Base-by-base conservation (phyloP, 2,113 vertebrate genomes). In the Mixornis gularis region DNA sequence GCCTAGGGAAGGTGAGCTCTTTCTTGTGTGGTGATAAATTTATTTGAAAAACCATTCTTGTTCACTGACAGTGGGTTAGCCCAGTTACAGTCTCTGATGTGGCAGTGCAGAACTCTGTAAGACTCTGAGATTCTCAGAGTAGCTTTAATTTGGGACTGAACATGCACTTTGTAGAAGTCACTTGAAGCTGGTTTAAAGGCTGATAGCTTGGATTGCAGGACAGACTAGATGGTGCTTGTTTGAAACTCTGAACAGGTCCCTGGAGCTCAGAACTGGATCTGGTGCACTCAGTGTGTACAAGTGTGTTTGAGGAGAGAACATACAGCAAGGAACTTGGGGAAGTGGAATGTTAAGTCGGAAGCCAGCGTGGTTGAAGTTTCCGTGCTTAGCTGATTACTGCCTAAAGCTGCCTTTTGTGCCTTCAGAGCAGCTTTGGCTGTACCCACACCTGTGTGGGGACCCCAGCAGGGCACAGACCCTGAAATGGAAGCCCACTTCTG, bases 281-380 rank as follows among this genome's bases (percentile, higher is more conserved):
- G 68, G 71, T 36, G 13, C 40, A 18, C 68, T 74, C 46, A 56
- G 44, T 6, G 4, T 32, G 18, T 26, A 3, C 12, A 69, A 12
- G 17, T 38, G 9, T 48, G 25, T 64, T 62, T 59, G 58, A 62
- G 43, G 59, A 65, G 70, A 55, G 84, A 85, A 11, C 56, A 41
- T 10, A 25, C 9, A 72, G 43, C 51, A 49, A 66, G 81, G 55
- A 68, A 26, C 63, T 84, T 58, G 8, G 38, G 71, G 44, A 89
- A 79, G 36, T 55, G 77, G 79, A 69, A 69, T 93, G 87, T 89
- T 71, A 91, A 80, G 78, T 91, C 3, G 90, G 95, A 97, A 96
- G 76, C 96, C 96, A 97, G 95, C 95, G 92, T 96, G 96, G 95
- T 96, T 96, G 34, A 91, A 77, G 71, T 95, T 91, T 92, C 87